Percentiles rank a stretch among this genome's conserved stretches.
Evolutionary conservation across 1,140 invertebrate genomes (phyloP).

Genomic region (Danaus melanippus): DNA sequence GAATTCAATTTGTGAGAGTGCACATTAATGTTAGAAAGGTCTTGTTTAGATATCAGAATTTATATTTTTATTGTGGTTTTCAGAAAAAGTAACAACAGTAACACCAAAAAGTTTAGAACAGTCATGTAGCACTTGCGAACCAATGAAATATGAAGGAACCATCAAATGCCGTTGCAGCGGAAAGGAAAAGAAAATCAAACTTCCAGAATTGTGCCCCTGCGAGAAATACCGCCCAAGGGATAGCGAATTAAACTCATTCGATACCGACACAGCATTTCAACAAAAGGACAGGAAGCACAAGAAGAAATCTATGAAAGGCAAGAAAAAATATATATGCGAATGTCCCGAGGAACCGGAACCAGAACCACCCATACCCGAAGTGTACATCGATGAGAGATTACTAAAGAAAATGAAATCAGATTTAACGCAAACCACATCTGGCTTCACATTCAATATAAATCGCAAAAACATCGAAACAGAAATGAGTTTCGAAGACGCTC

Average conservation of each 20-base stretch:
- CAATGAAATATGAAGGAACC: background rate
- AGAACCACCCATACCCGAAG: constrained; percentile 10
- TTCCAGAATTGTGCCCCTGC: constrained; percentile 2
- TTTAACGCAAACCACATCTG: constrained; percentile 35
- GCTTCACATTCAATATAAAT: constrained; percentile 33
- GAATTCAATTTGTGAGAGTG: too few species aligned
- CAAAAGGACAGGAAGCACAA: constrained; percentile 6
- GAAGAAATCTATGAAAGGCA: constrained; percentile 14
- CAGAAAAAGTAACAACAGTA: too few species aligned
- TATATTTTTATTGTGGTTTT: too few species aligned
- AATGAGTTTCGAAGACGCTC: constrained; percentile 35
- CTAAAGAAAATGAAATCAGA: constrained; percentile 34
- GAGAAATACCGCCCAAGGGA: constrained; percentile 2
- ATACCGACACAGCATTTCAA: background rate
- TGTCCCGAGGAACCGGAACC: constrained; percentile 24
- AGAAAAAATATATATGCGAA: constrained; percentile 29
- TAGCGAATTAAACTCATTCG: background rate
- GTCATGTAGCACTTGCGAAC: constrained; percentile 2
- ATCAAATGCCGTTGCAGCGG: background rate
- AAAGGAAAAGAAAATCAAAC: constrained; percentile 5
- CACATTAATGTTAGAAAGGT: too few species aligned
- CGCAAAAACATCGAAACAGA: constrained; percentile 14
- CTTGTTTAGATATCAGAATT: too few species aligned
- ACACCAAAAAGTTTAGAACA: too few species aligned
- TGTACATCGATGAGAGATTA: constrained; percentile 23